These are phyloP conservation scores for Onthophagus sagittarius DNA, from an alignment of 2,888 invertebrate species.

Conservation along the genomic window DNA sequence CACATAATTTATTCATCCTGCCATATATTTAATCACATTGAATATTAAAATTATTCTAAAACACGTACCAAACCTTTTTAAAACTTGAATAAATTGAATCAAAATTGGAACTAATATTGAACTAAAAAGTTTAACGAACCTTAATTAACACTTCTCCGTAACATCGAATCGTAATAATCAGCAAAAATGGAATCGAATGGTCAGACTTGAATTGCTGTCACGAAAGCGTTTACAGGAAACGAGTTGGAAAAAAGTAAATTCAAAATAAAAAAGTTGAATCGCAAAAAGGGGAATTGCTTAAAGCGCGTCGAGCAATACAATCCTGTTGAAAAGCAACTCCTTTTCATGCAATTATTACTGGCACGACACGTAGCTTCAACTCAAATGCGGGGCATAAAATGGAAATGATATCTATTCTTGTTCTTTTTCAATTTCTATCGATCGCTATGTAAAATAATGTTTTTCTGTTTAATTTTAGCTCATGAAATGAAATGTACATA, in stretches of 20 bases:
- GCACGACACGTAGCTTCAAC: background rate
- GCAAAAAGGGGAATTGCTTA: background rate
- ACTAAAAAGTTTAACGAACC: background rate
- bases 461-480: too few relatives aligned
- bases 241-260: background rate
- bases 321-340: slow-evolving; percentile 1
- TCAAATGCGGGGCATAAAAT: background rate
- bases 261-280: background rate
- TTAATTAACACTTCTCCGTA: background rate
- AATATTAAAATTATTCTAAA: background rate
- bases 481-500: too few relatives aligned
- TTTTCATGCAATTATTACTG: background rate
- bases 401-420: background rate
- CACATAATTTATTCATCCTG: background rate
- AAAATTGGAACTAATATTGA: too few relatives aligned
- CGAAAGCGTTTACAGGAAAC: background rate
- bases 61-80: background rate
- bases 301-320: background rate
- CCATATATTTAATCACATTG: background rate
- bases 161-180: background rate
- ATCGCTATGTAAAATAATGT: background rate
- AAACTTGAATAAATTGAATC: background rate
- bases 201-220: background rate
- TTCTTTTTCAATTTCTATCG: background rate
- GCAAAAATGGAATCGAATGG: background rate